Percentiles rank a stretch among this genome's conserved stretches.
Conservation (phyloP, 92 coral and sea anemone genomes). For the Actinernus sp. region DNA sequence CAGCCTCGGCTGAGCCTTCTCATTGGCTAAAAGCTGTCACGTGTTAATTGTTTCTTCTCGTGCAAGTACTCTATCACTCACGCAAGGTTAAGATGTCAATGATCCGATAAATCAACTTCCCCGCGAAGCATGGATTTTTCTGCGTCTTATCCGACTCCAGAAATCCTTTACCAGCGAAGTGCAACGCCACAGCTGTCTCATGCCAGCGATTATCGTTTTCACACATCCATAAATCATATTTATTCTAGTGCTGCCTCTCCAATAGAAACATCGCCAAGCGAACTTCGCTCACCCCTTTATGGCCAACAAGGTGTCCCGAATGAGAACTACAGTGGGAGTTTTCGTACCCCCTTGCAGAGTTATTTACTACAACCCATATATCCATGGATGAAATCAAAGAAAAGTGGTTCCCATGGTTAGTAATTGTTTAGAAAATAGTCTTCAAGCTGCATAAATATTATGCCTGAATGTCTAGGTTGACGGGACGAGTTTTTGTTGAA, state of each 20-base stretch:
- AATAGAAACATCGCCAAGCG: constrained; percentile 5
- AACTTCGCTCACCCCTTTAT: not conserved
- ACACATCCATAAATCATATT: constrained; percentile 7
- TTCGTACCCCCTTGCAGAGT: constrained; percentile 47
- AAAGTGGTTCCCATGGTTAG: constrained; percentile 37
- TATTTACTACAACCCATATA: constrained; percentile 88
- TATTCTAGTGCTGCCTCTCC: constrained; percentile 2
- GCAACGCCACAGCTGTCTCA: constrained; percentile 83
- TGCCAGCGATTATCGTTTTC: constrained; percentile 73
- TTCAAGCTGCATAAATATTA: too few relatives aligned
- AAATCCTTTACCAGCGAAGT: constrained; percentile 67
- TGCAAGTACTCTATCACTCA: too few relatives aligned
- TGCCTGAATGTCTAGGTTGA: too few relatives aligned
- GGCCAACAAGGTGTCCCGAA: constrained; percentile 18
- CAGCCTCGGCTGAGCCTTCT: too few relatives aligned
- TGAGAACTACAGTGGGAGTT: constrained; percentile 6
- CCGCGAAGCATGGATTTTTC: constrained; percentile 96
- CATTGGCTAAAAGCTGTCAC: too few relatives aligned
- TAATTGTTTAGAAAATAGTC: too few relatives aligned
- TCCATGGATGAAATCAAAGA: constrained; percentile 97
- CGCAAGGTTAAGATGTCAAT: constrained; percentile 89
- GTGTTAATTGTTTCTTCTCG: too few relatives aligned
- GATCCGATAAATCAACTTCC: constrained; percentile 90
- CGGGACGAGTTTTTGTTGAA: too few relatives aligned
- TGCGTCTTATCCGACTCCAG: constrained; percentile 82